phyloP scores from a whole-genome alignment of 2,888 invertebrate species.

The Macaria liturata region DNA sequence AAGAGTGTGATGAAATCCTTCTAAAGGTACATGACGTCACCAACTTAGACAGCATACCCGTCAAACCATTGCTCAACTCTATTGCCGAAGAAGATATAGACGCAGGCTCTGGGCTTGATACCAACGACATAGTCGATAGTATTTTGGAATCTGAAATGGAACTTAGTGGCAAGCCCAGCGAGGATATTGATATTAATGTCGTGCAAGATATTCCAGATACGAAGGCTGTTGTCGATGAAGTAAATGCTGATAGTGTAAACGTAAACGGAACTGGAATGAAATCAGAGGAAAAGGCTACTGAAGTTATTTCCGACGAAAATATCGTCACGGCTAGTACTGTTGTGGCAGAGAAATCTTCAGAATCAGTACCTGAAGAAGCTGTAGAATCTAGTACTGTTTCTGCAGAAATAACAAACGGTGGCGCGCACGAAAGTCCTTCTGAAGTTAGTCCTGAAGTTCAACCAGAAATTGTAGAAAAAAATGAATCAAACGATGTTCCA shows the following conservation, averaged over 20 bases:
- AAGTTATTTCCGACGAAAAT: slow-evolving; percentile 31
- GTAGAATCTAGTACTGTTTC: background rate
- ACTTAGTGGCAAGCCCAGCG: slow-evolving; percentile 60
- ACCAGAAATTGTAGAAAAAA: slow-evolving; percentile 5
- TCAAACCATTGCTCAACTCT: slow-evolving; percentile 65
- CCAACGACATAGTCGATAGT: slow-evolving; percentile 69
- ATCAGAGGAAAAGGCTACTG: slow-evolving; percentile 23
- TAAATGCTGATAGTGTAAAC: slow-evolving; percentile 31
- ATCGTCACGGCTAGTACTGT: slow-evolving; percentile 25
- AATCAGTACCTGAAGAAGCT: slow-evolving; percentile 3
- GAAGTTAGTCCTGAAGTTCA: background rate
- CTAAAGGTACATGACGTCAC: slow-evolving; percentile 76
- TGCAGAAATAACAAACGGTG: slow-evolving; percentile 14
- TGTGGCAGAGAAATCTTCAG: slow-evolving; percentile 5
- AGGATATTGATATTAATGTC: slow-evolving; percentile 48
- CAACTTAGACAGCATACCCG: slow-evolving; percentile 66
- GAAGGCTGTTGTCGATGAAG: slow-evolving; percentile 34
- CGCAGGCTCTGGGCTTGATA: slow-evolving; percentile 59
- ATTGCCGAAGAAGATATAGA: slow-evolving; percentile 71
- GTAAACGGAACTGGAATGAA: slow-evolving; percentile 15
- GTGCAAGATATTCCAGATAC: slow-evolving; percentile 44
- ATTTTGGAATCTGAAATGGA: slow-evolving; percentile 70
- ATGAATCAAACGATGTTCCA: slow-evolving; percentile 1
- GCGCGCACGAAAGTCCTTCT: slow-evolving; percentile 2
- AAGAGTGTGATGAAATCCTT: slow-evolving; percentile 76